Percentiles rank a stretch among this genome's conserved stretches.
Evolutionary conservation across 2,888 invertebrate genomes (phyloP).

Genomic region (Apeira syringaria): DNA sequence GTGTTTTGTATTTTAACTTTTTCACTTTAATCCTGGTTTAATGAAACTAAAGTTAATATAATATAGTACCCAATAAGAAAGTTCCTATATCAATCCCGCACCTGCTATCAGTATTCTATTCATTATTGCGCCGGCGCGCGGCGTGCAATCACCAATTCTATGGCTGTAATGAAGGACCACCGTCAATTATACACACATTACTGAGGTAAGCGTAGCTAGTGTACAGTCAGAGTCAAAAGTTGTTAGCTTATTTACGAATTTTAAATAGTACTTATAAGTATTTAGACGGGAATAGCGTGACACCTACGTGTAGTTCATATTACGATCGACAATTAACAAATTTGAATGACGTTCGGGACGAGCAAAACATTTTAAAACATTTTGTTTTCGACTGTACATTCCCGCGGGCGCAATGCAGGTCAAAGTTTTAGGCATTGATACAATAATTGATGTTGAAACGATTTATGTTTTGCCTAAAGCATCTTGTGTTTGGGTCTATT

Average conservation of each 20-base stretch:
- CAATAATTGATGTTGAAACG: constrained; percentile 14
- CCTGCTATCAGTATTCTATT: constrained; percentile 42
- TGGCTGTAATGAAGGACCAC: constrained; percentile 50
- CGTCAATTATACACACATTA: constrained; percentile 49
- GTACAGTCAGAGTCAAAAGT: constrained; percentile 7
- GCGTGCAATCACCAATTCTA: constrained; percentile 64
- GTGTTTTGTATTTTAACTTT: too few relatives aligned
- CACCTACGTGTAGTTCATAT: too few relatives aligned
- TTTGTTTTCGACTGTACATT: constrained; percentile 7
- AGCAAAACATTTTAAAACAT: background rate
- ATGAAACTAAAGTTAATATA: too few relatives aligned
- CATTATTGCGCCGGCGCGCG: constrained; percentile 45
- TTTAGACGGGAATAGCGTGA: too few relatives aligned
- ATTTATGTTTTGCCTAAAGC: constrained; percentile 11
- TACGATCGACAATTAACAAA: too few relatives aligned
- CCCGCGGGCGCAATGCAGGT: constrained; percentile 14
- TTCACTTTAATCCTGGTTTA: too few relatives aligned
- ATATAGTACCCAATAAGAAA: too few relatives aligned
- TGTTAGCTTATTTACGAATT: too few relatives aligned
- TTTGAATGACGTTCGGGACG: too few relatives aligned
- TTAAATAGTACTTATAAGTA: too few relatives aligned
- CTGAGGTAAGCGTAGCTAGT: constrained; percentile 14
- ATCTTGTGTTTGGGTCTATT: background rate
- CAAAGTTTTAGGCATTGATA: constrained; percentile 18
- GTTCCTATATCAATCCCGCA: constrained; percentile 9